Base-by-base conservation (phyloP, 2,113 vertebrate species). In the Planiliza haematocheilus region DNA sequence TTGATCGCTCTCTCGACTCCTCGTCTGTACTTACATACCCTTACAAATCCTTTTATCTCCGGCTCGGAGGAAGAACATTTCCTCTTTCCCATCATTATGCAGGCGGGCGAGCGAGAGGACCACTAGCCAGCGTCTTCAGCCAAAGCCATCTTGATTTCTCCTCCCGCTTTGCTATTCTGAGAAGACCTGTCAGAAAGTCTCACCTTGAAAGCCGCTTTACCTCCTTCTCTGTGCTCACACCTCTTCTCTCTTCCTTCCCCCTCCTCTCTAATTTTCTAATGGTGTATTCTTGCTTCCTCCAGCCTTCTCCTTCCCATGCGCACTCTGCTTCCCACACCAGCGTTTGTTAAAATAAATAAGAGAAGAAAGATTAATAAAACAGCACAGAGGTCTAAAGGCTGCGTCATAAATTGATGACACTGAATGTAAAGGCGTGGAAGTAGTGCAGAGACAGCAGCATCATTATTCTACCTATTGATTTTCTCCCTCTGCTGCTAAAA, bases 31-130 rank as follows among this genome's bases (percentile, higher is more conserved):
- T 91, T 92, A 90, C 87, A 92, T 83, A 89, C 82, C 88, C 88
- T 90, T 93, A 94, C 93, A 93, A 93, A 94, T 93, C 87, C 91
- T 86, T 93, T 92, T 91, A 93, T 93, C 90, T 92, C 84, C 60
- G 37, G 63, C 73, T 81, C 70, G 14, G 79, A 89, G 88, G 88
- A 71, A 83, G 88, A 91, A 92, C 91, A 92, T 92, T 94, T 94
- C 90, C 93, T 82, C 83, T 67, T 85, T 70, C 71, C 74, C 69
- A 58, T 91, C 86, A 87, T 92, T 88, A 88, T 88, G 89, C 83
- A 88, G 70, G 42, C 61, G 52, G 78, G 76, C 21, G 50, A 79
- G 62, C 63, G 13, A 55, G 71, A 67, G 67, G 79, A 83, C 85
- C 59, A 56, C 80, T 76, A 59, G 85, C 69, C 84, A 81, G 59